Evolutionary conservation across 2,888 invertebrate genomes (phyloP).

Genomic region (Plebejus anna): DNA sequence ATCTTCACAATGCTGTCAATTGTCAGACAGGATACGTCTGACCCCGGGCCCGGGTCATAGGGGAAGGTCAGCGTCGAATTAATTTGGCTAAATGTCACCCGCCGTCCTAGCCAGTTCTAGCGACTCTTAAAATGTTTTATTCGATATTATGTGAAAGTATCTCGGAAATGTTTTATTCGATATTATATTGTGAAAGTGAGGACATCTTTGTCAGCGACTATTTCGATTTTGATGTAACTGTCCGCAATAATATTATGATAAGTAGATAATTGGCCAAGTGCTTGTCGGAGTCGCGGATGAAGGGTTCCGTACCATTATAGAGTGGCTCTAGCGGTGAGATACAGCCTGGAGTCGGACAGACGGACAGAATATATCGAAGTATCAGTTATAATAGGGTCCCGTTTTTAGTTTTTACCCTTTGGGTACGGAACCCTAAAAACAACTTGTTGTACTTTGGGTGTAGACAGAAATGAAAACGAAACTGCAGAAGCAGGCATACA

Average conservation of each 20-base stretch:
- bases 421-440: too few relatives aligned
- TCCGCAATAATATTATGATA: background rate
- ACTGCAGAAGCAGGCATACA: too few relatives aligned
- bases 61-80: constrained; percentile 39
- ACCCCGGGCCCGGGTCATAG: constrained; percentile 34
- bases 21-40: constrained; percentile 28
- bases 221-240: background rate
- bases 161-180: background rate
- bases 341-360: too few relatives aligned
- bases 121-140: background rate
- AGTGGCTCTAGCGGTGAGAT: too few relatives aligned
- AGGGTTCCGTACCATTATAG: too few relatives aligned
- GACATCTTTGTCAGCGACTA: background rate
- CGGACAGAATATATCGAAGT: too few relatives aligned
- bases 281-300: too few relatives aligned
- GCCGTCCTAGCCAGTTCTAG: constrained; percentile 33
- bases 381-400: too few relatives aligned
- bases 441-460: too few relatives aligned
- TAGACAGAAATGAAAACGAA: too few relatives aligned
- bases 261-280: too few relatives aligned
- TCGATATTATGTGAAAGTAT: background rate
- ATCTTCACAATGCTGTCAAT: background rate
- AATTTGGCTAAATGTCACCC: constrained; percentile 39
- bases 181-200: background rate
- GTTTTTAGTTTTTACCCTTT: too few relatives aligned